Evolutionary conservation across 2,888 invertebrate species (phyloP).

Genomic region (Nycteola revayana): DNA sequence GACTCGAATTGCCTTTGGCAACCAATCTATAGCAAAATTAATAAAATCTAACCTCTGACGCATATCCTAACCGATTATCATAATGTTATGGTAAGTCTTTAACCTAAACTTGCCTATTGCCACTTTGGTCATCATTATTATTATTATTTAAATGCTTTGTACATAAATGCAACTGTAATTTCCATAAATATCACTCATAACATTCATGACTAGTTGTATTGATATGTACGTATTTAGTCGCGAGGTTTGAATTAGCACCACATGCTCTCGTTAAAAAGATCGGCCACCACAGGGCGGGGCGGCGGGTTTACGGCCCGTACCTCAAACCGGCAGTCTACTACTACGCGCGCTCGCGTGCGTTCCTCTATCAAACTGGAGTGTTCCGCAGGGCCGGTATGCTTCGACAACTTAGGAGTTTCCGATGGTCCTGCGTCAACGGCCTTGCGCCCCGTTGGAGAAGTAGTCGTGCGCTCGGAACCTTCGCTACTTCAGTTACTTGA

Average conservation of each 20-base stretch:
- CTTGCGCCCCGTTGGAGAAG: constrained; percentile 66
- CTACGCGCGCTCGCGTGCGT: constrained; percentile 73
- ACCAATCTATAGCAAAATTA: no score
- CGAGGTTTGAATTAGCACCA: constrained; percentile 64
- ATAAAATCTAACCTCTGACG: no score
- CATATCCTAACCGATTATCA: no score
- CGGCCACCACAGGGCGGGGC: constrained; percentile 49
- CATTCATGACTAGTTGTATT: constrained; percentile 24
- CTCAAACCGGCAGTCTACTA: constrained; percentile 62
- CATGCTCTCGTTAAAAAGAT: constrained; percentile 44
- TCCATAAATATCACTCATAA: constrained; percentile 4
- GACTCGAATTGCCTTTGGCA: no score
- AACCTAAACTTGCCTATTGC: no score
- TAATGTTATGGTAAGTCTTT: not conserved
- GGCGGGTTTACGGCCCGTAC: constrained; percentile 38
- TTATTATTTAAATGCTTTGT: no score
- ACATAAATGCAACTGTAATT: no score
- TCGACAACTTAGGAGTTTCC: constrained; percentile 76
- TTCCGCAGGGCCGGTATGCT: constrained; percentile 75
- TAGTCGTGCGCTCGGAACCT: constrained; percentile 67
- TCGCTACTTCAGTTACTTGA: constrained; percentile 70
- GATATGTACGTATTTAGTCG: constrained; percentile 34
- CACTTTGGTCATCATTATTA: no score
- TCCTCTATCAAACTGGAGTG: constrained; percentile 74
- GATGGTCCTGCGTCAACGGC: constrained; percentile 54